Percentiles rank a stretch among this genome's conserved stretches.
Conservation (phyloP, 2,113 vertebrate genomes). For the Sinocyclocheilus anophthalmus region DNA sequence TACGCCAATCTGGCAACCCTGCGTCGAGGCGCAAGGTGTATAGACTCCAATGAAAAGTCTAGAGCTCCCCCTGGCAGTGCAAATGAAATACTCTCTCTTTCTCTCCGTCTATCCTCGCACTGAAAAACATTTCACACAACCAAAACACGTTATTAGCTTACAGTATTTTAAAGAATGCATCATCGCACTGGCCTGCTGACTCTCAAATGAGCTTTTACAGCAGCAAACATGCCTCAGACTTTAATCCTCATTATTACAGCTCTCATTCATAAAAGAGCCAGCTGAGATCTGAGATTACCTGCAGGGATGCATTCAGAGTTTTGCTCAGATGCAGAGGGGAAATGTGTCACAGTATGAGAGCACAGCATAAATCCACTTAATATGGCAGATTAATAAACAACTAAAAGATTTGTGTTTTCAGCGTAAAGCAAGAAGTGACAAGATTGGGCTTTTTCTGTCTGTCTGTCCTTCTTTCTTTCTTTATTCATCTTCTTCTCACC, state of each 20-base stretch:
- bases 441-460: neutral
- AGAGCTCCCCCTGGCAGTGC: constrained; percentile 77
- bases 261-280: neutral
- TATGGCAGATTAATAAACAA: neutral
- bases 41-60: constrained; percentile 69
- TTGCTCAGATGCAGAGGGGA: neutral
- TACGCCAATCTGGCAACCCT: constrained; percentile 46
- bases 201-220: constrained; percentile 5
- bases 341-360: neutral
- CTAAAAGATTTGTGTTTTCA: neutral
- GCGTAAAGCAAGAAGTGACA: neutral
- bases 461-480: neutral
- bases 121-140: neutral
- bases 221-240: constrained; percentile 7
- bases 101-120: neutral
- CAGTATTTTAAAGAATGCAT: constrained; percentile 5
- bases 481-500: neutral
- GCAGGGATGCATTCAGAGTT: neutral
- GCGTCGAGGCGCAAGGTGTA: constrained; percentile 48
- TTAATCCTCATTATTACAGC: constrained; percentile 13
- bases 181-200: neutral
- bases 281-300: neutral
- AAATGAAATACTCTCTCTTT: neutral
- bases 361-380: neutral
- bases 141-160: neutral